Base-by-base conservation (phyloP, 2,888 invertebrate species). In the Amphimallon solstitiale region DNA sequence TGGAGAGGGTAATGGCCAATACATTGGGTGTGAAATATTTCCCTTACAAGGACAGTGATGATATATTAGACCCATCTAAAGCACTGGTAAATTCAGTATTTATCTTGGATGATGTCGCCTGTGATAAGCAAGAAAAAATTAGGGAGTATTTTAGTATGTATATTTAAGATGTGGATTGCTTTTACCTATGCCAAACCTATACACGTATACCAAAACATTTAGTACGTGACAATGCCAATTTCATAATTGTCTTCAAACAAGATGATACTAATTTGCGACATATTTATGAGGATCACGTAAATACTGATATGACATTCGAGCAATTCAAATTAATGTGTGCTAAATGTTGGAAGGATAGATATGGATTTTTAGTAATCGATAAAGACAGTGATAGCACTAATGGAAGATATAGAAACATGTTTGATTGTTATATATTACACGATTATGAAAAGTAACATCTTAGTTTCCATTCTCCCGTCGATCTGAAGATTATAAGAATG, bases 71-170 rank as follows among this genome's bases (percentile, higher is more conserved):
- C 17, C 73, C 74, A 2, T n/a, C 70, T 4, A 66, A 74, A 14
- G 75, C 76, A 2, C 71, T 71, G 70, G 45, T 52, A 63, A 74
- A 77, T 71, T 78, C 77, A n/a, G 71, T 81, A 12, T 74, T 81
- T 65, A 78, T 82, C 51, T 81, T 81, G 68, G 79, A 81, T 70
- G 79, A 81, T 73, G 75, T 80, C 14, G 74, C 75, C n/a, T 78
- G 77, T 40, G 78, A 76, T n/a, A 61, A 61, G 7, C 17, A n/a
- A n/a, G n/a, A n/a, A n/a, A n/a, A n/a, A n/a, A n/a, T n/a, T n/a
- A n/a, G n/a, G n/a, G n/a, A n/a, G n/a, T n/a, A n/a, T n/a, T n/a
- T n/a, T n/a, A n/a, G n/a, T n/a, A n/a, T n/a, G n/a, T n/a, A n/a
- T n/a, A n/a, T n/a, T n/a, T n/a, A n/a, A n/a, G n/a, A n/a, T n/a